Evolutionary conservation across 2,797 vertebrate genomes (phyloP), one percentile per base, ranked within the genome.

Genomic region (Leuciscus waleckii): DNA sequence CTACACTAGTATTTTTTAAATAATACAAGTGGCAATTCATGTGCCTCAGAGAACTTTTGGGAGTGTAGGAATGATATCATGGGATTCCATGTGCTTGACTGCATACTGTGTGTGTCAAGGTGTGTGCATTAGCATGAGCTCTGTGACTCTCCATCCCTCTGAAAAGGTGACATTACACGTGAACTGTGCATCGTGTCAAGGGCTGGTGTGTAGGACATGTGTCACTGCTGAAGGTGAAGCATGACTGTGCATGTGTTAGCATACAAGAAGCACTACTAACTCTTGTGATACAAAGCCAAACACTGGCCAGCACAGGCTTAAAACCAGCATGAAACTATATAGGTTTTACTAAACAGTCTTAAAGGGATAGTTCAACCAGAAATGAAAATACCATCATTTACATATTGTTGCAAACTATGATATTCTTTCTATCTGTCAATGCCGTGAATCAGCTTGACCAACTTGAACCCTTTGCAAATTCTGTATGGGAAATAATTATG

Each of bases 201-300:
- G 85, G 76, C 68, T 74, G 70, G 76, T 75, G 77, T 83, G 87
- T 83, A 85, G 74, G 83, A 86, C 87, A 74, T 67, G 79, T 81
- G 61, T 37, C 13, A 67, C 26, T 78, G 70, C 79, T 88, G 84
- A 91, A 90, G 85, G 86, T 90, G 86, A 90, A 81, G 71, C 88
- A 85, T 86, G 87, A 87, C 82, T 86, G 68, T 87, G 86, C 83
- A 90, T 87, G 83, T 51, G 81, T 89, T 89, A 86, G 81, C 81
- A 85, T 85, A 87, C 41, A 81, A 85, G 69, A 70, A 81, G 85
- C 84, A 85, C 76, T 67, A 49, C 79, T 79, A 65, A 19, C 67
- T n/a, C 49, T 43, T 79, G 54, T 65, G 32, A 74, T 9, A 41
- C 77, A 80, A 67, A 67, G 69, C 29, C 58, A 63, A 51, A 19